Evolutionary conservation across 2,113 vertebrate species (phyloP).

Genomic region (Alethe diademata): DNA sequence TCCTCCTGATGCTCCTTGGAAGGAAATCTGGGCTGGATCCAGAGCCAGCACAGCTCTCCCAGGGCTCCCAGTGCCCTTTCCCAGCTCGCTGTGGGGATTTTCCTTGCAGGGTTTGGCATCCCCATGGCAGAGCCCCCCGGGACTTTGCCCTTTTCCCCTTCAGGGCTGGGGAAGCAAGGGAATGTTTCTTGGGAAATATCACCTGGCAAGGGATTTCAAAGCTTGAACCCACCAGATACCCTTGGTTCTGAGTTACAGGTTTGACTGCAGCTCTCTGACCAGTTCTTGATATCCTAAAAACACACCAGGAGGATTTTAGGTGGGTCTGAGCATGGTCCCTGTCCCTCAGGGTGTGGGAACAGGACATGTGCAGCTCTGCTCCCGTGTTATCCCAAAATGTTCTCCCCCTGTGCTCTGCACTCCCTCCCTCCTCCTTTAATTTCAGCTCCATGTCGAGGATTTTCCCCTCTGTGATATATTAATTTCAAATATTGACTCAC

Average conservation of each 20-base stretch:
- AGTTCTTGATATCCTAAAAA: neutral
- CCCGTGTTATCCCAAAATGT: fast-evolving
- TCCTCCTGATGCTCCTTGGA: neutral
- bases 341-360: neutral
- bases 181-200: neutral
- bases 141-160: neutral
- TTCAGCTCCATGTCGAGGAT: neutral
- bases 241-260: neutral
- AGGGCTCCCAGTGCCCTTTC: neutral
- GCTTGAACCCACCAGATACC: neutral
- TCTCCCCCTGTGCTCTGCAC: neutral
- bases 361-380: fast-evolving
- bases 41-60: neutral
- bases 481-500: constrained; percentile 57
- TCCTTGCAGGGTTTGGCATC: neutral
- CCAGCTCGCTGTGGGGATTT: neutral
- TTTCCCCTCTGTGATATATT: constrained; percentile 31
- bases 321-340: fast-evolving
- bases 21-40: neutral
- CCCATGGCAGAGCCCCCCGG: neutral
- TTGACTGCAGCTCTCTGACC: neutral
- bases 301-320: neutral
- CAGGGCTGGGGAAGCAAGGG: neutral
- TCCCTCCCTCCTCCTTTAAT: neutral
- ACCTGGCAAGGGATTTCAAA: neutral